Evolutionary conservation across 2,888 invertebrate genomes (phyloP).

Genomic region (Cataglyphis livida): DNA sequence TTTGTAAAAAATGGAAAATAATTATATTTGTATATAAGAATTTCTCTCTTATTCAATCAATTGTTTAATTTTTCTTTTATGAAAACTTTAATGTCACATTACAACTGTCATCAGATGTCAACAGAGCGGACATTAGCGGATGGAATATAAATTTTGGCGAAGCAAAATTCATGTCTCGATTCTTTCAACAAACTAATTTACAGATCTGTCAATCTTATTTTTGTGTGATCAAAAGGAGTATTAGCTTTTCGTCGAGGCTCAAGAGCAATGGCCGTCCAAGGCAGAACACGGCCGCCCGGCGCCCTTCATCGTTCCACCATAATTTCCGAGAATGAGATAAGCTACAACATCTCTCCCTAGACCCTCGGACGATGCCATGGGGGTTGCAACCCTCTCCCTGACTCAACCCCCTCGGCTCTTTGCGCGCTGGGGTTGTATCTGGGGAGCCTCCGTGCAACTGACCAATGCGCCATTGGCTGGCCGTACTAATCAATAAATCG

Average conservation of each 20-base stretch:
- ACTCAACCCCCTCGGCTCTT: constrained; percentile 75
- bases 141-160: not conserved
- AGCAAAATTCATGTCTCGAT: not conserved
- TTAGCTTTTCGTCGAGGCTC: constrained; percentile 67
- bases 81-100: not conserved
- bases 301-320: constrained; percentile 82
- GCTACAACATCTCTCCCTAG: constrained; percentile 79
- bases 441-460: constrained; percentile 80
- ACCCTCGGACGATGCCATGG: constrained; percentile 74
- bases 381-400: constrained; percentile 76
- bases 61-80: not conserved
- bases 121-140: not conserved
- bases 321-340: constrained; percentile 84
- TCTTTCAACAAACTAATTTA: constrained; percentile 59
- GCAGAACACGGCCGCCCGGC: constrained; percentile 61
- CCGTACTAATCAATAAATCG: constrained; percentile 84
- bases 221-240: constrained; percentile 74
- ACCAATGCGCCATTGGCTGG: constrained; percentile 83
- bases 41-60: not conserved
- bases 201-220: constrained; percentile 54
- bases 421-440: constrained; percentile 74
- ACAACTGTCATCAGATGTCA: not conserved
- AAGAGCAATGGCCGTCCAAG: constrained; percentile 77
- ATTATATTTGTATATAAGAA: not conserved
- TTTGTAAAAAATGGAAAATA: not conserved